Conservation (phyloP, 1,140 invertebrate species). For the Meloidogyne chitwoodi region DNA sequence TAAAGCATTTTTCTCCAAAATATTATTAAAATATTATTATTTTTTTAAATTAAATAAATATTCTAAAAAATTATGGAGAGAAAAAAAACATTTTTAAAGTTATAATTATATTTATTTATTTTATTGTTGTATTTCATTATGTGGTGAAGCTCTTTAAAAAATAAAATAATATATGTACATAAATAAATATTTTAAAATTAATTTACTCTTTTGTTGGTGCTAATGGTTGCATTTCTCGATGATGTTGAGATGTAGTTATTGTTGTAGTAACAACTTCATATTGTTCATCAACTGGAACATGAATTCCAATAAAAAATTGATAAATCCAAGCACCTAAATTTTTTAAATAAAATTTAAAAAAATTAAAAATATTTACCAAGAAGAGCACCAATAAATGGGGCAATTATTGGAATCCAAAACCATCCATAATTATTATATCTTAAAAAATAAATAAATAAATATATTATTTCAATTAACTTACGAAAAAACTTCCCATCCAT, state of each 20-base stretch:
- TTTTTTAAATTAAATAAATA: too few relatives aligned
- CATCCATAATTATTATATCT: conserved; percentile 45
- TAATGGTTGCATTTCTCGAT: conserved; percentile 27
- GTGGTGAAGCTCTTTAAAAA: neutral
- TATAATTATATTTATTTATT: neutral
- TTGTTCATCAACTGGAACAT: conserved; percentile 31
- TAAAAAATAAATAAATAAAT: conserved; percentile 61
- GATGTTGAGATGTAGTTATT: conserved; percentile 9
- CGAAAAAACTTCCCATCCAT: conserved; percentile 64
- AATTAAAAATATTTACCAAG: conserved; percentile 8
- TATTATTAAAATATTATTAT: neutral
- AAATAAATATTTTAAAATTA: neutral
- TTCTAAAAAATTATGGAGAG: neutral
- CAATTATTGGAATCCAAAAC: conserved; percentile 63
- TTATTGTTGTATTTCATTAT: conserved; percentile 14
- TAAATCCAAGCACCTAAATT: conserved; percentile 43
- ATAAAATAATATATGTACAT: neutral
- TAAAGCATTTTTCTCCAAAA: neutral
- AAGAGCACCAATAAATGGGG: conserved; percentile 50
- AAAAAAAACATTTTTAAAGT: neutral
- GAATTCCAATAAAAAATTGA: conserved; percentile 42
- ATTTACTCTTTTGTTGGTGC: conserved; percentile 29
- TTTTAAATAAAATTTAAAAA: neutral
- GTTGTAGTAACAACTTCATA: conserved; percentile 44
- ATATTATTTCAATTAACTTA: conserved; percentile 61